Conservation (phyloP, 2,888 invertebrate genomes). For the Caenorhabditis becei region DNA sequence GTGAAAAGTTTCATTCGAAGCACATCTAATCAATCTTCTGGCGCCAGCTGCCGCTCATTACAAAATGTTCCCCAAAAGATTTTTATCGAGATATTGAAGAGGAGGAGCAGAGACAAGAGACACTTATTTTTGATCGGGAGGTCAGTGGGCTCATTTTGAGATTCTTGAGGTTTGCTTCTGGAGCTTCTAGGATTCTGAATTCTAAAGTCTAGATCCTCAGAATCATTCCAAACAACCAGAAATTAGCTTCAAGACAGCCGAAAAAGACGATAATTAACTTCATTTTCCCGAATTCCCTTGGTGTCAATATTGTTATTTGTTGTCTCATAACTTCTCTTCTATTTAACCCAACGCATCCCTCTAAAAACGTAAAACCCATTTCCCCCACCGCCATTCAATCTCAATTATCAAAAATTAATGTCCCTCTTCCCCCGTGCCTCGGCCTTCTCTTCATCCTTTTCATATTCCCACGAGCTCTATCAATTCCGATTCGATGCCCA, state of each 20-base stretch:
- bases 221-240: too few relatives aligned
- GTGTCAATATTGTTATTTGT: too few relatives aligned
- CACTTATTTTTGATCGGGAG: background rate
- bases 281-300: too few relatives aligned
- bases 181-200: too few relatives aligned
- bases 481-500: constrained; percentile 10
- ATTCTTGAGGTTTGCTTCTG: too few relatives aligned
- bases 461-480: constrained; percentile 55
- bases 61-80: constrained; percentile 14
- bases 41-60: constrained; percentile 24
- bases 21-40: constrained; percentile 39
- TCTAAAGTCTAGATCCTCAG: too few relatives aligned
- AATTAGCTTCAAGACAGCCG: too few relatives aligned
- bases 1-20: constrained; percentile 56
- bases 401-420: background rate
- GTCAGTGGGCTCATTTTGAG: too few relatives aligned
- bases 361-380: background rate
- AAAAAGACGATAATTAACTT: too few relatives aligned
- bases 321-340: background rate
- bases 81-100: constrained; percentile 3
- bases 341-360: background rate
- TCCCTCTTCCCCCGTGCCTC: background rate
- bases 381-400: background rate
- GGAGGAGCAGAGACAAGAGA: constrained; percentile 2
- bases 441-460: background rate